Evolutionary conservation across 2,888 invertebrate genomes (phyloP).

Genomic region (Polia nebulosa): DNA sequence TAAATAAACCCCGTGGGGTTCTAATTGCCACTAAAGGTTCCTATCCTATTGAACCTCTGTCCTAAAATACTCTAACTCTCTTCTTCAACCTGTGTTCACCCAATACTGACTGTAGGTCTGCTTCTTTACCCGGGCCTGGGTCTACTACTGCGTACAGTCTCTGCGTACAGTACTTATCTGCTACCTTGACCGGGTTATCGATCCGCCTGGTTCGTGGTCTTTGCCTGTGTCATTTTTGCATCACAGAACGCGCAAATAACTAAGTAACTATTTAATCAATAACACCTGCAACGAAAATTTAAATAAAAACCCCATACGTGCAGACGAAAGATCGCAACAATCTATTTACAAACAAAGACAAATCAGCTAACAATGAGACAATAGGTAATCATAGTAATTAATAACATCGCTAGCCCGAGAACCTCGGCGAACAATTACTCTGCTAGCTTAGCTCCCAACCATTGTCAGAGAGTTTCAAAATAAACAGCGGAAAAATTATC

Average conservation of each 20-base stretch:
- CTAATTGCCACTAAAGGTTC: background rate
- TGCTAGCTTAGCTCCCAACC: slow-evolving; percentile 50
- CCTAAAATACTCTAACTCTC: background rate
- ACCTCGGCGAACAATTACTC: slow-evolving; percentile 58
- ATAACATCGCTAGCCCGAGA: slow-evolving; percentile 57
- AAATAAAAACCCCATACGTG: slow-evolving; percentile 40
- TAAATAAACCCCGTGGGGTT: background rate
- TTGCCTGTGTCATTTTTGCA: too few species aligned
- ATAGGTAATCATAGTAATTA: slow-evolving; percentile 81
- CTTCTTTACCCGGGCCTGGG: background rate
- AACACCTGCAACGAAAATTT: slow-evolving; percentile 9
- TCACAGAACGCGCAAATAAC: background rate
- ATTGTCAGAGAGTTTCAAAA: slow-evolving; percentile 60
- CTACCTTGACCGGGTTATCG: background rate
- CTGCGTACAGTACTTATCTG: background rate
- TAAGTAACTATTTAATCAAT: background rate
- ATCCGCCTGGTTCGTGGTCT: background rate
- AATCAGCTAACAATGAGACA: slow-evolving; percentile 82
- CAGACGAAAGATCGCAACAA: slow-evolving; percentile 42
- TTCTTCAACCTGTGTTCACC: background rate
- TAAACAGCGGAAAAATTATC: slow-evolving; percentile 47
- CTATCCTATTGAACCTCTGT: background rate
- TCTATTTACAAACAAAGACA: too few species aligned
- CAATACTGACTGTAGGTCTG: background rate
- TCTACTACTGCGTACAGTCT: too few species aligned